phyloP scores from a whole-genome alignment of 2,113 vertebrate species.

The Bettongia penicillata region DNA sequence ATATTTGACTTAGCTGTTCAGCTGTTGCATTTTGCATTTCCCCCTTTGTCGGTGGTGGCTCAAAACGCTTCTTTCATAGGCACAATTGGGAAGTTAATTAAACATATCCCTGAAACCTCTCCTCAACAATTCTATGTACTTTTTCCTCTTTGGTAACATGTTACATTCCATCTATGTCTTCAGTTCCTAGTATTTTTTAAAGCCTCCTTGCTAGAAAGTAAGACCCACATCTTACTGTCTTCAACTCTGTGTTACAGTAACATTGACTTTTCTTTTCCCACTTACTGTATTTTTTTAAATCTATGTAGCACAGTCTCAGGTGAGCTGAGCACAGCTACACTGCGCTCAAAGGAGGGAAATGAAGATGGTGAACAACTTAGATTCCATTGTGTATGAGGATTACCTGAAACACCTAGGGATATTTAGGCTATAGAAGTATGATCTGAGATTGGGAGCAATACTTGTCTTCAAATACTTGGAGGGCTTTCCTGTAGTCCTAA shows the following conservation, averaged over 20 bases:
- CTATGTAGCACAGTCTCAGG: not conserved
- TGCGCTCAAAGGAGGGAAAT: not conserved
- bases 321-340: too few species aligned
- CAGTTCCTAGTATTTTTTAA: not conserved
- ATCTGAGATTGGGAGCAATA: not conserved
- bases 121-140: not conserved
- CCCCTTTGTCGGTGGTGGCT: not conserved
- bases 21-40: not conserved
- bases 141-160: not conserved
- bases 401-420: not conserved
- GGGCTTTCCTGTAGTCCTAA: not conserved
- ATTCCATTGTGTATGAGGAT: not conserved
- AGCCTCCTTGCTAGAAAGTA: not conserved
- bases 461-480: not conserved
- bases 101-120: not conserved
- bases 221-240: not conserved
- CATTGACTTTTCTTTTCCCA: not conserved
- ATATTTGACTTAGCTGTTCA: constrained; percentile 24
- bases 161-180: not conserved
- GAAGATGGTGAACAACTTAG: not conserved
- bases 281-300: not conserved
- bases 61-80: not conserved
- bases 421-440: not conserved
- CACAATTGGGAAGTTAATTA: not conserved
- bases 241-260: not conserved